These are phyloP conservation scores for Agapostemon virescens DNA, from an alignment of 2,888 invertebrate species.

Conservation along the genomic window DNA sequence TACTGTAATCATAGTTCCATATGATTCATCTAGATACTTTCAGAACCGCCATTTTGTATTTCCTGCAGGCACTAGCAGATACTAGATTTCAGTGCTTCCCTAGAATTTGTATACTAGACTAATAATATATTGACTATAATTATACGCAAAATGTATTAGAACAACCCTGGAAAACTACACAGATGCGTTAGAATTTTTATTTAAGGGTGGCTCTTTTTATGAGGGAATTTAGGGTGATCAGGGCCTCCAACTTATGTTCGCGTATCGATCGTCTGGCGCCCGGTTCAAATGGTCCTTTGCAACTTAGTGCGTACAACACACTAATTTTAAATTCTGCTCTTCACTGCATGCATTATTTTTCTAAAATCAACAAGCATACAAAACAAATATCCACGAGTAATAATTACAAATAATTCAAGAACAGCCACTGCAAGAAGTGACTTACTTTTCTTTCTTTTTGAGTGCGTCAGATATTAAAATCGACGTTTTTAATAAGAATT, in stretches of 20 bases:
- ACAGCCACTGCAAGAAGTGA: too few species aligned
- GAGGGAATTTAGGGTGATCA: background rate
- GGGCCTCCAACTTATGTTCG: background rate
- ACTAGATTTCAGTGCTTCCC: background rate
- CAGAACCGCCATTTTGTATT: background rate
- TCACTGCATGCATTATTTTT: too few species aligned
- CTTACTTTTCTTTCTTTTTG: too few species aligned
- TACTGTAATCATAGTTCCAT: background rate
- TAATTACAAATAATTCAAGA: too few species aligned
- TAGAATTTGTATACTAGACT: background rate
- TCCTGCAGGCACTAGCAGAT: background rate
- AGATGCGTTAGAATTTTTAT: background rate
- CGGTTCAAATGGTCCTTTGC: background rate
- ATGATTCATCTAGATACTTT: conserved; percentile 3
- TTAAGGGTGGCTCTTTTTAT: background rate
- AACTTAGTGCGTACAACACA: background rate
- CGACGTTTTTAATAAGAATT: too few species aligned
- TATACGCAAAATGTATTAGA: background rate
- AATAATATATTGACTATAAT: background rate
- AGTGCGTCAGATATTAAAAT: too few species aligned
- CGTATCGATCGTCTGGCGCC: background rate
- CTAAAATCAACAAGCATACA: too few species aligned
- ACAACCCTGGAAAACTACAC: background rate
- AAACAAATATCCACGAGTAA: too few species aligned
- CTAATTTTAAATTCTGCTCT: background rate